Evolutionary conservation across 92 coral and sea anemone genomes (phyloP).

Genomic region (Pocillopora grandis): DNA sequence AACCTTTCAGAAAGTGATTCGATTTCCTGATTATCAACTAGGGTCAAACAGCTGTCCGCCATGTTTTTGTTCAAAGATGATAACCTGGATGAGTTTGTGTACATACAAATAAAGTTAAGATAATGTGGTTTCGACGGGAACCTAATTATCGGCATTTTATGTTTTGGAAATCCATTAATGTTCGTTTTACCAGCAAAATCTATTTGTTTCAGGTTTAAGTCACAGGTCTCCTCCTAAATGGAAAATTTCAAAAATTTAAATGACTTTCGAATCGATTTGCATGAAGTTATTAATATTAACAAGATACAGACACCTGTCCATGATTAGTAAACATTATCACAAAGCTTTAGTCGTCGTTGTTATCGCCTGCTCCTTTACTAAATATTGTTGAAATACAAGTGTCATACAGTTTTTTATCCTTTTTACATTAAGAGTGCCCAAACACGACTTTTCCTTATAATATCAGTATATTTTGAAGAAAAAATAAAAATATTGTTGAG

Average conservation of each 20-base stretch:
- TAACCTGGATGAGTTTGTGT: neutral
- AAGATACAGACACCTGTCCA: slow-evolving; percentile 19
- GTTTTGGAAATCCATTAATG: neutral
- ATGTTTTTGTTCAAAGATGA: neutral
- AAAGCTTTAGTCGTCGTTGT: neutral
- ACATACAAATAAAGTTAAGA: neutral
- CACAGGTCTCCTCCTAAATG: too few species aligned
- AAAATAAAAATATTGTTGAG: too few species aligned
- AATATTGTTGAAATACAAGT: neutral
- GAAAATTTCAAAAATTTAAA: neutral
- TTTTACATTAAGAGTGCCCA: too few species aligned
- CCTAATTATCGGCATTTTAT: neutral
- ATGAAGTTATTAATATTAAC: slow-evolving; percentile 23
- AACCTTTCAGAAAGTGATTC: neutral
- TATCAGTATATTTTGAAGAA: too few species aligned
- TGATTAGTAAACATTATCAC: neutral
- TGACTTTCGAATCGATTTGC: slow-evolving; percentile 2
- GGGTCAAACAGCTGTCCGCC: neutral
- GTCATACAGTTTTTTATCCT: too few species aligned
- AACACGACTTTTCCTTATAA: too few species aligned
- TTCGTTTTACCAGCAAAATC: too few species aligned
- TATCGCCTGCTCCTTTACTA: neutral
- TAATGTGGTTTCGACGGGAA: neutral
- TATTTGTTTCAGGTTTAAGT: too few species aligned
- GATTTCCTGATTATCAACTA: neutral